A percentile compares a stretch with the other conserved stretches of the same genome.
phyloP scores from a whole-genome alignment of 2,113 vertebrate genomes.

The Nothocercus julius region DNA sequence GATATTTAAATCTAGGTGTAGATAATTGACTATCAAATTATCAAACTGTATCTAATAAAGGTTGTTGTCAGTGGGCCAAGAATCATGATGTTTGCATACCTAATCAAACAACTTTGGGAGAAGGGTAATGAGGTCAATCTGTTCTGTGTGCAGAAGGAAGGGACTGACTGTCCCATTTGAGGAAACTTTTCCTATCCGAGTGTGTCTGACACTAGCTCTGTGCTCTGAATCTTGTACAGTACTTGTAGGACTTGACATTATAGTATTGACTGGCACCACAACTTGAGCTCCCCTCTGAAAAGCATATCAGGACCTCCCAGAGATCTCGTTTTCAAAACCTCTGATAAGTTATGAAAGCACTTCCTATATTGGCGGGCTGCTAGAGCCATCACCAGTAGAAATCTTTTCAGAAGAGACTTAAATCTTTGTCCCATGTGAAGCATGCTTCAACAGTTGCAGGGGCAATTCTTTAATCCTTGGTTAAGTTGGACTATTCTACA shows the following conservation, averaged over 20 bases:
- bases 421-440: background rate
- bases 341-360: background rate
- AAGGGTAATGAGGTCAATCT: background rate
- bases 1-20: slow-evolving; percentile 26
- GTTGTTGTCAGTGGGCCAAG: background rate
- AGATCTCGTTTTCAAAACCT: background rate
- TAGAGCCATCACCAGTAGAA: background rate
- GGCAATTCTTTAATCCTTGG: background rate
- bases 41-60: slow-evolving; percentile 14
- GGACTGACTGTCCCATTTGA: background rate
- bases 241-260: background rate
- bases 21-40: slow-evolving; percentile 20
- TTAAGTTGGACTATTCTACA: background rate
- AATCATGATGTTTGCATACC: background rate
- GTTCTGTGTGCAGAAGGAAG: background rate
- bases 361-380: background rate
- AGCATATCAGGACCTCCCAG: background rate
- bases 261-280: background rate
- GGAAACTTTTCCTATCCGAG: background rate
- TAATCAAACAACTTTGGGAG: slow-evolving; percentile 3
- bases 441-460: background rate
- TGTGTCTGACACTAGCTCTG: background rate
- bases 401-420: background rate
- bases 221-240: background rate
- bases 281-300: background rate